Percentiles rank a stretch among this genome's conserved stretches.
Evolutionary conservation across 2,888 invertebrate species (phyloP).

Genomic region (Spisula subtruncata): DNA sequence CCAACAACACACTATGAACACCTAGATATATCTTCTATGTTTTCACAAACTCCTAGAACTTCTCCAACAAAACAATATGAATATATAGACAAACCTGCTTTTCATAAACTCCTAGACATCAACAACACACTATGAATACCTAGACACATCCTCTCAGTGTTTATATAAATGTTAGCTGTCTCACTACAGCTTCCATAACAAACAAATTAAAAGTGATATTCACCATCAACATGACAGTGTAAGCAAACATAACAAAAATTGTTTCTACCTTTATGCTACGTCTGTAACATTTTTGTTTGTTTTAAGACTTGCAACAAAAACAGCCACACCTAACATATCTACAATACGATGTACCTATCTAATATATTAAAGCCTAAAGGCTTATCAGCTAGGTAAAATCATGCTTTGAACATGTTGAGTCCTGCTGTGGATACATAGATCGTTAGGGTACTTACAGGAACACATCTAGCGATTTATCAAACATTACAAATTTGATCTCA

Average conservation of each 20-base stretch:
- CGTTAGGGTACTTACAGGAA: background rate
- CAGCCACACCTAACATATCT: background rate
- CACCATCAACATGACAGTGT: background rate
- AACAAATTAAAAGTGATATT: slow-evolving; percentile 22
- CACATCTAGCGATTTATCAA: slow-evolving; percentile 19
- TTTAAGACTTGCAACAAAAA: background rate
- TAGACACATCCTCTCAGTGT: background rate
- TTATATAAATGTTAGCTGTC: background rate
- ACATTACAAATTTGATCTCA: slow-evolving; percentile 4
- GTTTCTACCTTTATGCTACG: background rate
- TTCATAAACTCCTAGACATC: background rate
- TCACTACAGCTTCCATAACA: background rate
- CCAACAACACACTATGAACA: background rate
- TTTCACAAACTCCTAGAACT: background rate
- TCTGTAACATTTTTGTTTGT: background rate
- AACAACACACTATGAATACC: background rate
- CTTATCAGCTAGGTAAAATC: slow-evolving; percentile 39
- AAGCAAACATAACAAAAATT: background rate
- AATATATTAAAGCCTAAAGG: slow-evolving; percentile 36
- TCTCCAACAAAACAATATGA: background rate
- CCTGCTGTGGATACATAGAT: slow-evolving; percentile 22
- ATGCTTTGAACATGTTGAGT: slow-evolving; percentile 1
- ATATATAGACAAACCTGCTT: background rate
- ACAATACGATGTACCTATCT: slow-evolving; percentile 9
- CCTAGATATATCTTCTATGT: too few species aligned